These are phyloP conservation scores for Araneus ventricosus DNA, from an alignment of 1,140 invertebrate species.

Conservation along the genomic window DNA sequence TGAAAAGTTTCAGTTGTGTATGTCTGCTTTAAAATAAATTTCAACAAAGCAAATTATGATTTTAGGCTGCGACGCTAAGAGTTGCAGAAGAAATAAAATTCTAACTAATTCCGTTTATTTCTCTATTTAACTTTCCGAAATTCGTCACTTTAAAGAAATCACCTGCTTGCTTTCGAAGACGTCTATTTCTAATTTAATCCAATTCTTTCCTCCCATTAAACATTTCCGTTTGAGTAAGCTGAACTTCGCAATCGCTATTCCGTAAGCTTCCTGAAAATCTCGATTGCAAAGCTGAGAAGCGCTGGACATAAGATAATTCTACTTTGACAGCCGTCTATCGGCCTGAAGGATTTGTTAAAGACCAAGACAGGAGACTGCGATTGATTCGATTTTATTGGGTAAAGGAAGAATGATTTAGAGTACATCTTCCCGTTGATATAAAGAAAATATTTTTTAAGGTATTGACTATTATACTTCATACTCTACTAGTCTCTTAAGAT, in stretches of 20 bases:
- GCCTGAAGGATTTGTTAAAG: background rate
- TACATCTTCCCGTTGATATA: background rate
- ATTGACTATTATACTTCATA: no score
- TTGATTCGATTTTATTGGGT: constrained; percentile 5
- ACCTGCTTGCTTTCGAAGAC: background rate
- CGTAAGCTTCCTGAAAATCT: constrained; percentile 30
- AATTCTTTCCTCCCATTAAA: background rate
- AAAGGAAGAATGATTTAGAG: background rate
- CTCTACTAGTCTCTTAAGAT: no score
- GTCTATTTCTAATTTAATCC: constrained; percentile 8
- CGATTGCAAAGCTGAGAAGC: background rate
- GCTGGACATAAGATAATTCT: constrained; percentile 32
- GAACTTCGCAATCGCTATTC: background rate
- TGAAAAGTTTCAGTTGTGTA: no score
- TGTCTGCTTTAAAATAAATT: no score
- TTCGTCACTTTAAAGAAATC: background rate
- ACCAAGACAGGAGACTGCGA: background rate
- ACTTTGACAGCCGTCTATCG: background rate
- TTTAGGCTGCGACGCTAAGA: no score
- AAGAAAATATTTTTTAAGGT: no score
- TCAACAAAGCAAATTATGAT: no score
- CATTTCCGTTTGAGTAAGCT: background rate
- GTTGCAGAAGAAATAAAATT: no score
- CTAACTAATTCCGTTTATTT: background rate
- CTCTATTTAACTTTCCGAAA: background rate